These are phyloP conservation scores for Petrocephalus sullivani DNA, from an alignment of 2,797 vertebrate species.

Conservation along the genomic window DNA sequence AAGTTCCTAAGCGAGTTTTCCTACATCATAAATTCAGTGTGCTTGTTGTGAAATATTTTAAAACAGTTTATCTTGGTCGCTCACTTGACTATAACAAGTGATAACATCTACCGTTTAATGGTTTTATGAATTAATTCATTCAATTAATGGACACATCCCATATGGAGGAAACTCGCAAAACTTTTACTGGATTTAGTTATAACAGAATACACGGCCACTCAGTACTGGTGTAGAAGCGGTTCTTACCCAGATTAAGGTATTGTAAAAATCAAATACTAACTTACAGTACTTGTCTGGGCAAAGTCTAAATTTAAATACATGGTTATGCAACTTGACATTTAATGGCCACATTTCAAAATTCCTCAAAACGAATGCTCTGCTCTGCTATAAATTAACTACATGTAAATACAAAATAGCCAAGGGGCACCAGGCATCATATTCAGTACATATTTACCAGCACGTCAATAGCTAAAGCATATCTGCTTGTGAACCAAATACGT, in stretches of 20 bases:
- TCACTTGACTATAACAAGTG: neutral
- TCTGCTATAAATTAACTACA: conserved; percentile 1
- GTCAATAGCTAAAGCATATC: neutral
- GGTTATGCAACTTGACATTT: neutral
- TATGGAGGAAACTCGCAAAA: neutral
- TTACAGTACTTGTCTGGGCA: neutral
- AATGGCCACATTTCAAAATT: neutral
- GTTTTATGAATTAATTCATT: neutral
- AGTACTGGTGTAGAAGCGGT: neutral
- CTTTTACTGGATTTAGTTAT: neutral
- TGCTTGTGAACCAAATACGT: neutral
- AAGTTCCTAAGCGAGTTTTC: neutral
- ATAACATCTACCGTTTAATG: neutral
- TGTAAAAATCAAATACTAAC: neutral
- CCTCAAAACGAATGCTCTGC: neutral
- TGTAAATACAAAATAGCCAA: neutral
- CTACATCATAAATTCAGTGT: neutral
- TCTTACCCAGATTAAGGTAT: neutral
- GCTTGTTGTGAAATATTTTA: neutral
- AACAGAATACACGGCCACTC: neutral
- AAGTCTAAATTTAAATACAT: neutral
- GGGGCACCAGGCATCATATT: neutral
- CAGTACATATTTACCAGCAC: neutral
- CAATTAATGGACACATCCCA: neutral
- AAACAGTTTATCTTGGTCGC: neutral